Evolutionary conservation across 2,113 vertebrate genomes (phyloP).

Genomic region (Odocoileus virginianus): DNA sequence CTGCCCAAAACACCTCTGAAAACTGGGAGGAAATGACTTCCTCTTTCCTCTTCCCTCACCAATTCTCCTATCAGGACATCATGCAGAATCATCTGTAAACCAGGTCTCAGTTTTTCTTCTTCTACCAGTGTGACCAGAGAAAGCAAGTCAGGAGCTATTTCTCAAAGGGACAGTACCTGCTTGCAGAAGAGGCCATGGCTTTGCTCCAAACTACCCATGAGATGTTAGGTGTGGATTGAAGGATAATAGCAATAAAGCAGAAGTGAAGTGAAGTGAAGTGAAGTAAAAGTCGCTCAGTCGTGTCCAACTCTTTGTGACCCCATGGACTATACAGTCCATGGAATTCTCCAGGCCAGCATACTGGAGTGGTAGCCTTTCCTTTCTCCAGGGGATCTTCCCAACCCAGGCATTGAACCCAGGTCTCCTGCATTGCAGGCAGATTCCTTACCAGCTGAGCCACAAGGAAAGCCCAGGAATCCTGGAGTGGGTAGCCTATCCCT

Average conservation of each 20-base stretch:
- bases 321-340: background rate
- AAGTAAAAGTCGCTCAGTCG: background rate
- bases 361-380: background rate
- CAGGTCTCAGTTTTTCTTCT: background rate
- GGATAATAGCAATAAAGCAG: background rate
- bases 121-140: background rate
- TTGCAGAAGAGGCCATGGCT: background rate
- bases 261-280: background rate
- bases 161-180: background rate
- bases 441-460: background rate
- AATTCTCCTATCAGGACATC: background rate
- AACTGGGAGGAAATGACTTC: background rate
- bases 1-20: too few relatives aligned
- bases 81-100: background rate
- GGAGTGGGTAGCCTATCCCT: background rate
- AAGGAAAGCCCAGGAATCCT: background rate
- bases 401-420: background rate
- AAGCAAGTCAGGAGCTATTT: background rate
- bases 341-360: background rate
- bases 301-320: background rate
- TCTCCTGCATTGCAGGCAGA: background rate
- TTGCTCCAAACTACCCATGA: background rate
- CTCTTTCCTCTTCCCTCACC: background rate
- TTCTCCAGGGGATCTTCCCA: background rate
- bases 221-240: background rate